Evolutionary conservation across 2,888 invertebrate species (phyloP).

Genomic region (Halictus ligatus): DNA sequence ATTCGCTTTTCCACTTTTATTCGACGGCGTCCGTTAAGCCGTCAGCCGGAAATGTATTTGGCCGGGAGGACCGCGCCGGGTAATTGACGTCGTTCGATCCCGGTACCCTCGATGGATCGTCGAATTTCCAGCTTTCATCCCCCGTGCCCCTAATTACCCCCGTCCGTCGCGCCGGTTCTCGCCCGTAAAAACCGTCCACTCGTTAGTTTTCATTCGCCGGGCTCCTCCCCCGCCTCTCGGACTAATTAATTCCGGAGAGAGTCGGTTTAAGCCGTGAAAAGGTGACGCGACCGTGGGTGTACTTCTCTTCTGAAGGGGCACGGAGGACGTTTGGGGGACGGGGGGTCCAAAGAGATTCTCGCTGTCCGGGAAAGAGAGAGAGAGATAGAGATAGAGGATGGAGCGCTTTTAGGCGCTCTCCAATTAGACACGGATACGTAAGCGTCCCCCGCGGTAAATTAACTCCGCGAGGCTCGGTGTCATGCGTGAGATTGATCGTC

Average conservation of each 20-base stretch:
- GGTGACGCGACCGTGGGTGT: conserved; percentile 14
- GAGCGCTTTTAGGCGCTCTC: conserved; percentile 54
- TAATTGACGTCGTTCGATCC: conserved; percentile 73
- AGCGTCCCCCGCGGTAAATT: conserved; percentile 66
- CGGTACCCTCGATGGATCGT: conserved; percentile 45
- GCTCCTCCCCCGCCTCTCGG: background rate
- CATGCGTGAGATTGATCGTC: conserved; percentile 72
- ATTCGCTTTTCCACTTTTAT: conserved; percentile 52
- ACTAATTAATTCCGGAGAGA: conserved; percentile 67
- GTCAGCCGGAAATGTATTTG: conserved; percentile 55
- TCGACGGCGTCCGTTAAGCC: conserved; percentile 46
- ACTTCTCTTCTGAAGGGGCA: background rate
- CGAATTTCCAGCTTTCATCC: conserved; percentile 37
- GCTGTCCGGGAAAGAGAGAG: background rate
- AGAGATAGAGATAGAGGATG: background rate
- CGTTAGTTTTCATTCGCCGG: conserved; percentile 54
- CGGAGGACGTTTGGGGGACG: background rate
- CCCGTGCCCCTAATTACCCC: conserved; percentile 54
- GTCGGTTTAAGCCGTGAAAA: conserved; percentile 64
- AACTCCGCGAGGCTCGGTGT: conserved; percentile 67
- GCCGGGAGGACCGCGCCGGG: conserved; percentile 41
- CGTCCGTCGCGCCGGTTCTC: background rate
- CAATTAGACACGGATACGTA: conserved; percentile 73
- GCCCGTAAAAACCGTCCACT: conserved; percentile 46
- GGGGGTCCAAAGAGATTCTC: background rate